Base-by-base conservation (phyloP, 2,888 invertebrate species). In the Yponomeuta evonymella region DNA sequence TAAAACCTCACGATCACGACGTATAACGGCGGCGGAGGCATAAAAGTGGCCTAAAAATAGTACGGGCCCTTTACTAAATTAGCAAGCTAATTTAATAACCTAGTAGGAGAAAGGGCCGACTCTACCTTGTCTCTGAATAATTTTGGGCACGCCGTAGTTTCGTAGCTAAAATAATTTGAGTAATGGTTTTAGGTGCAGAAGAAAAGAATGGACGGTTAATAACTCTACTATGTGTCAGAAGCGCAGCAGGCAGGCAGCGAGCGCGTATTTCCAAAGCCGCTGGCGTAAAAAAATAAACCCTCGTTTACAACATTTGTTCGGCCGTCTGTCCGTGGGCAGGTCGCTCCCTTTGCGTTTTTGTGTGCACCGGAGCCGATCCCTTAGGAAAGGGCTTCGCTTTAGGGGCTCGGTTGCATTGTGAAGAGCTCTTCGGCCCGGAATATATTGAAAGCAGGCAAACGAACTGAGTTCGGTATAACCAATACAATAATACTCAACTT, bases 281-380 rank as follows among this genome's bases (percentile, higher is more conserved):
- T 67, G 43, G 74, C 78, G 83, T 83, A 88, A 88, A 88, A 88
- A 88, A 87, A 81, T 81, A 64, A 81, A 86, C 83, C 51, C 51
- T 58, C 51, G 51, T 58, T 58, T 58, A 77, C 74, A 43, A 15
- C 69, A 58, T 69, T 58, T 29, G 69, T 69, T 69, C 33, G 30
- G n/a, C 43, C 74, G 75, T 73, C 51, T 58, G 51, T 74, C 76
- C 73, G 76, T 79, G 76, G 79, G 33, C 65, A 65, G 64, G 80
- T 83, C 87, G 86, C 51, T 58, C 51, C 51, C 87, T 86, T 84
- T 81, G 73, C 83, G 69, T 73, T 58, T 88, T 89, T 88, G 88
- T 89, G 85, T 85, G 76, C 76, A 77, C 72, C 76, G 73, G 74
- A 76, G 77, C 73, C 76, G 73, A 73, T 75, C 76, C 77, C 76